Evolutionary conservation across 2,888 invertebrate genomes (phyloP).

Genomic region (Diplazon laetatorius): DNA sequence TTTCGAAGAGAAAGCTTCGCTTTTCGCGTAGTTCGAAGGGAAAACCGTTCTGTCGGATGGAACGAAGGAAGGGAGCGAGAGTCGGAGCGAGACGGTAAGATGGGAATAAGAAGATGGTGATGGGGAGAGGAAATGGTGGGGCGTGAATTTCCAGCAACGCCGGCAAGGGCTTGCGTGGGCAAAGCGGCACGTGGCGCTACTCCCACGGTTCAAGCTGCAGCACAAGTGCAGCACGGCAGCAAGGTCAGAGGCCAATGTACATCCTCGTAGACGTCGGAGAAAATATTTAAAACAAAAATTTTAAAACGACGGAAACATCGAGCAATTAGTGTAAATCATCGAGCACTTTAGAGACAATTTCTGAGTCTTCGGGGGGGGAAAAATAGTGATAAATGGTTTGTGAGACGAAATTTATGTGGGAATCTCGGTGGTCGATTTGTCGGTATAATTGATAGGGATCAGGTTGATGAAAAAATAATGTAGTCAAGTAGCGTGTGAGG

Average conservation of each 20-base stretch:
- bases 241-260: slow-evolving; percentile 72
- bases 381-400: slow-evolving; percentile 33
- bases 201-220: slow-evolving; percentile 75
- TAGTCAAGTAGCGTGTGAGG: no score
- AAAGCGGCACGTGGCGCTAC: slow-evolving; percentile 75
- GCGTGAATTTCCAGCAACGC: slow-evolving; percentile 66
- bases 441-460: slow-evolving; percentile 16
- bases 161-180: slow-evolving; percentile 62
- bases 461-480: slow-evolving; percentile 40
- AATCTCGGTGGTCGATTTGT: slow-evolving; percentile 38
- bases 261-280: slow-evolving; percentile 28
- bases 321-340: slow-evolving; percentile 52
- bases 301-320: not conserved
- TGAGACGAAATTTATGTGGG: slow-evolving; percentile 49
- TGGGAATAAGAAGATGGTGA: slow-evolving; percentile 21
- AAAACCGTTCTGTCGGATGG: slow-evolving; percentile 33
- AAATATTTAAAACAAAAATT: slow-evolving; percentile 33
- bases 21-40: slow-evolving; percentile 36
- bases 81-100: slow-evolving; percentile 29
- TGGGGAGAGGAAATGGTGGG: slow-evolving; percentile 40
- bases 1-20: slow-evolving; percentile 45
- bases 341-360: slow-evolving; percentile 36
- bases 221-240: slow-evolving; percentile 75
- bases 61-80: slow-evolving; percentile 42
- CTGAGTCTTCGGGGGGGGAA: slow-evolving; percentile 1